Evolutionary conservation across 2,797 vertebrate species (phyloP).

Genomic region (Heterohyrax brucei): DNA sequence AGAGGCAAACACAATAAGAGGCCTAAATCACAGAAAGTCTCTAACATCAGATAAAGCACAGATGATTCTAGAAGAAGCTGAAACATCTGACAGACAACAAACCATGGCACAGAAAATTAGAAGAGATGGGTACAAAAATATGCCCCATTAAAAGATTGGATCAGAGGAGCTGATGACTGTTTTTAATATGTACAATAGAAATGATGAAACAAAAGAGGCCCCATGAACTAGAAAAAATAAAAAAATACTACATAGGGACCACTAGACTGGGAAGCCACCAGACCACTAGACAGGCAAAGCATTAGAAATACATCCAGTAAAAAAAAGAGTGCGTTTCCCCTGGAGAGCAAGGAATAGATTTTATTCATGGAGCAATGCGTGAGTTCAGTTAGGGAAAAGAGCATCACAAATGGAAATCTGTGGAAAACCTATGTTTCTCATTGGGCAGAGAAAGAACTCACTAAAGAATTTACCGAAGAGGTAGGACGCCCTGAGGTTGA

Average conservation of each 20-base stretch:
- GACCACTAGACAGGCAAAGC: background rate
- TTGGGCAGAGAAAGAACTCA: background rate
- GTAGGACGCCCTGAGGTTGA: background rate
- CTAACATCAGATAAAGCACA: background rate
- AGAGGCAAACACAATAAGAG: background rate
- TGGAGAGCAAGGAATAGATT: background rate
- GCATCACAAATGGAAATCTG: background rate
- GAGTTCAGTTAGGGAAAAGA: background rate
- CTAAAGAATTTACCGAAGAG: background rate
- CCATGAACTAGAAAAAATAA: background rate
- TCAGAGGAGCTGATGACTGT: background rate
- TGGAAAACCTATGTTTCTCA: constrained; percentile 23
- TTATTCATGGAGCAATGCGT: background rate
- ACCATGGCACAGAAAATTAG: background rate
- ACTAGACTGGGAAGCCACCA: background rate
- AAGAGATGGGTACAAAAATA: background rate
- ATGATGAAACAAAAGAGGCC: background rate
- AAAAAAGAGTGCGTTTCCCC: background rate
- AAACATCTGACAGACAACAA: background rate
- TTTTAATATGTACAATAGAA: background rate
- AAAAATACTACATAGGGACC: background rate
- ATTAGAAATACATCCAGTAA: background rate
- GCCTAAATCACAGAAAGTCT: background rate
- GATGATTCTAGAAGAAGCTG: background rate
- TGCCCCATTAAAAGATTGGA: background rate